Evolutionary conservation across 2,113 vertebrate species (phyloP).

Genomic region (Excalfactoria chinensis): DNA sequence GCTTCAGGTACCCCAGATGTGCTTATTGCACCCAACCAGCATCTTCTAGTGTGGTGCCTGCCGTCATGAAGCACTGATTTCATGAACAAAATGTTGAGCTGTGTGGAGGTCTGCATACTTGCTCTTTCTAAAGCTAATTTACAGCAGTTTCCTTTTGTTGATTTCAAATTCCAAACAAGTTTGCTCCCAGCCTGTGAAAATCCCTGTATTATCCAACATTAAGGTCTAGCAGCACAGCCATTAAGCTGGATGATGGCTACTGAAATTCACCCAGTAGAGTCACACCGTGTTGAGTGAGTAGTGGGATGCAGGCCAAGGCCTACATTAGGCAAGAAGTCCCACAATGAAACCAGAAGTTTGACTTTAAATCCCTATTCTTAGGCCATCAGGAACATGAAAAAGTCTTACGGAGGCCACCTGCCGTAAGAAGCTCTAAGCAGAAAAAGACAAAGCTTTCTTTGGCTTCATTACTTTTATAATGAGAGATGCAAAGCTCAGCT

Average conservation of each 20-base stretch:
- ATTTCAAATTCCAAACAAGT: conserved; percentile 18
- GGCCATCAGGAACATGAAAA: conserved; percentile 50
- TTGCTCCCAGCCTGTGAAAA: conserved; percentile 4
- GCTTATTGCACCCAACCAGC: not conserved
- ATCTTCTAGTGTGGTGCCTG: not conserved
- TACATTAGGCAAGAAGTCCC: not conserved
- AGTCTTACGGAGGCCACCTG: conserved; percentile 24
- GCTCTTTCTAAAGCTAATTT: not conserved
- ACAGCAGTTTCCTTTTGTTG: not conserved
- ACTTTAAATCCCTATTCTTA: conserved; percentile 29
- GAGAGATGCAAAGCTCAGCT: not conserved
- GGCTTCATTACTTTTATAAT: not conserved
- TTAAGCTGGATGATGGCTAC: conserved; percentile 49
- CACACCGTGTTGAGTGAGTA: not conserved
- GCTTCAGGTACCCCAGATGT: accelerated
- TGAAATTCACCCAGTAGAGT: conserved; percentile 18
- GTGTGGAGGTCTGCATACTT: not conserved
- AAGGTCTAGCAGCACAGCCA: not conserved
- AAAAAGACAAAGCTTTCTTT: not conserved
- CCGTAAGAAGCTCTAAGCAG: not conserved
- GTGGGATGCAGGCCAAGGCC: conserved; percentile 38
- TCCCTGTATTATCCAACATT: not conserved
- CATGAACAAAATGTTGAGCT: not conserved
- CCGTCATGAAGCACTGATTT: not conserved
- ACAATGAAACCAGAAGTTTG: conserved; percentile 31